Evolutionary conservation across 2,888 invertebrate genomes (phyloP).

Genomic region (Hemicrepidius hirtus): DNA sequence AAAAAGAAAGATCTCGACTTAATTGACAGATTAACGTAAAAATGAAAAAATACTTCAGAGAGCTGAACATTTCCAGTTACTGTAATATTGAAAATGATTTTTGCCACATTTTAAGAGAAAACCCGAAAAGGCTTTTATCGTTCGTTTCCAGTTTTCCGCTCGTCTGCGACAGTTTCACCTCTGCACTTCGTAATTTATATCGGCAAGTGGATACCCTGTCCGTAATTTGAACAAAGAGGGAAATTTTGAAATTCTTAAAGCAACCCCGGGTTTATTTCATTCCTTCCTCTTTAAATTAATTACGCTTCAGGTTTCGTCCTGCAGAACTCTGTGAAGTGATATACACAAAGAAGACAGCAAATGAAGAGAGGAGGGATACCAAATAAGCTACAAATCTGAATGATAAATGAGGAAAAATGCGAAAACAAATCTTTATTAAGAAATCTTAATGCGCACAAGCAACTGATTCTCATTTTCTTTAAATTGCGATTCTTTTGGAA

Average conservation of each 20-base stretch:
- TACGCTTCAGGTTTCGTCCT: conserved; percentile 19
- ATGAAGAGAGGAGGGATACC: background rate
- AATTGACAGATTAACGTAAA: background rate
- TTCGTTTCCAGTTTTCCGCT: conserved; percentile 34
- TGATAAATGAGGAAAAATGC: conserved; percentile 23
- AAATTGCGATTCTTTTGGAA: background rate
- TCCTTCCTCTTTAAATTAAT: conserved; percentile 32
- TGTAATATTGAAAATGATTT: conserved; percentile 32
- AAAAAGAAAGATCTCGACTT: background rate
- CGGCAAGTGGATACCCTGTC: conserved; percentile 17
- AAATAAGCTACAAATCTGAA: conserved; percentile 25
- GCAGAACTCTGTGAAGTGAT: conserved; percentile 8
- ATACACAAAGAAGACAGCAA: conserved; percentile 2
- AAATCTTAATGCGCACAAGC: background rate
- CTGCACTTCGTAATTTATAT: conserved; percentile 32
- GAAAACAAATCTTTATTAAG: conserved; percentile 20
- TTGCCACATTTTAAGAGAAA: conserved; percentile 23
- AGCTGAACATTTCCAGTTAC: background rate
- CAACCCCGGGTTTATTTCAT: conserved; percentile 17
- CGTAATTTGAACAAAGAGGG: conserved; percentile 20
- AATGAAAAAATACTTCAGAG: background rate
- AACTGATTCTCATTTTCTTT: background rate
- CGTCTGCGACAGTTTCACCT: conserved; percentile 26
- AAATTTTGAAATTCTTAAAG: conserved; percentile 28
- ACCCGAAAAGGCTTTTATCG: conserved; percentile 45